Percentiles rank a stretch among this genome's conserved stretches.
Conservation (phyloP, 1,140 invertebrate species). For the Drosophila paulistorum region DNA sequence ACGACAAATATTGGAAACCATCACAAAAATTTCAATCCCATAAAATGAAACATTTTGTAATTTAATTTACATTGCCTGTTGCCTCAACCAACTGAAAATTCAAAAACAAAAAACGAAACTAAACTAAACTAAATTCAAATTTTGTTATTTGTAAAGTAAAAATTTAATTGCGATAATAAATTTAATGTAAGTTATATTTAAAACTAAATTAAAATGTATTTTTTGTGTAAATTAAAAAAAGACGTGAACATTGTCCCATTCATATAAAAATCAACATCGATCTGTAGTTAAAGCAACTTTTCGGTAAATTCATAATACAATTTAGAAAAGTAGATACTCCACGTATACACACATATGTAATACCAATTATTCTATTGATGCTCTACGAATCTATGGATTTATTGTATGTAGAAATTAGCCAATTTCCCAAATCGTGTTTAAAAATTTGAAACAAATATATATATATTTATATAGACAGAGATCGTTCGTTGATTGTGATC, state of each 20-base stretch:
- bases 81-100: slow-evolving; percentile 32
- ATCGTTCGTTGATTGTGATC: slow-evolving; percentile 54
- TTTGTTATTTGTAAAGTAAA: slow-evolving; percentile 72
- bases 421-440: slow-evolving; percentile 64
- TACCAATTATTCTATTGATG: slow-evolving; percentile 52
- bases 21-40: slow-evolving; percentile 7
- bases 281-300: slow-evolving; percentile 31
- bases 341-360: slow-evolving; percentile 29
- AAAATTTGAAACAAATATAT: slow-evolving; percentile 12
- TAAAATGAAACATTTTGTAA: slow-evolving; percentile 61
- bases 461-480: slow-evolving; percentile 27
- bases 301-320: slow-evolving; percentile 22
- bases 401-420: slow-evolving; percentile 60
- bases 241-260: slow-evolving; percentile 6
- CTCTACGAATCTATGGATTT: slow-evolving; percentile 40
- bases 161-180: slow-evolving; percentile 51
- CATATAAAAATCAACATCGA: slow-evolving; percentile 27
- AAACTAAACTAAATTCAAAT: slow-evolving; percentile 32
- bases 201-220: slow-evolving; percentile 33
- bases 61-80: slow-evolving; percentile 55
- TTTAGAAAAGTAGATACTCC: slow-evolving; percentile 32
- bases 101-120: background rate
- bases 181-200: slow-evolving; percentile 53
- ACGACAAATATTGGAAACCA: background rate
- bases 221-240: slow-evolving; percentile 39